Percentiles rank a stretch among this genome's conserved stretches.
Conservation (phyloP, 2,113 vertebrate genomes). For the Pachyramphus minor region DNA sequence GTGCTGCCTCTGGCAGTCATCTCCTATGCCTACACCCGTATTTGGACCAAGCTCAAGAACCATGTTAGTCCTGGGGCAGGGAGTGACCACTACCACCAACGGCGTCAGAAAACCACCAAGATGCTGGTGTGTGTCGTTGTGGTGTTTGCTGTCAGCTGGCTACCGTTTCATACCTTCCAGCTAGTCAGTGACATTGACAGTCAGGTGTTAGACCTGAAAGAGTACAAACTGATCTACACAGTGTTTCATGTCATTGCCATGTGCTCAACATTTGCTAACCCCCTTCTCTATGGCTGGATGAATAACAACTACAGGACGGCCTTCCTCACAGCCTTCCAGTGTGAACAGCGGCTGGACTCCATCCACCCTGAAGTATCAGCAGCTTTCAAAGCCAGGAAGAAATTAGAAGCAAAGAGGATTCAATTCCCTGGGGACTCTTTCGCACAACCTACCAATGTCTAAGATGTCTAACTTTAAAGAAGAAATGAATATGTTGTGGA, state of each 20-base stretch:
- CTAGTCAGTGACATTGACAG: slow-evolving; percentile 89
- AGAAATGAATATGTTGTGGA: not conserved
- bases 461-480: slow-evolving; percentile 16
- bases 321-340: slow-evolving; percentile 85
- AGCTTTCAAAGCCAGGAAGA: slow-evolving; percentile 73
- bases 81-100: slow-evolving; percentile 79
- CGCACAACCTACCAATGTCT: slow-evolving; percentile 84
- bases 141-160: slow-evolving; percentile 91
- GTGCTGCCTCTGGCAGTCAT: slow-evolving; percentile 86
- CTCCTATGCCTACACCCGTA: slow-evolving; percentile 84
- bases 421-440: slow-evolving; percentile 65
- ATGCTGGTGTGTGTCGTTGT: slow-evolving; percentile 92
- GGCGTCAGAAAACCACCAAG: slow-evolving; percentile 88
- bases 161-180: slow-evolving; percentile 92
- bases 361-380: slow-evolving; percentile 74
- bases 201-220: slow-evolving; percentile 80
- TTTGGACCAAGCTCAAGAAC: slow-evolving; percentile 89
- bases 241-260: slow-evolving; percentile 91
- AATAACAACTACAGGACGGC: slow-evolving; percentile 91
- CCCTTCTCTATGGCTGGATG: slow-evolving; percentile 96
- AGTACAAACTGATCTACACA: slow-evolving; percentile 92
- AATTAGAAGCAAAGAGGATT: slow-evolving; percentile 67
- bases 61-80: slow-evolving; percentile 72
- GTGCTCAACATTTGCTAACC: slow-evolving; percentile 93
- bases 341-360: slow-evolving; percentile 73